phyloP scores from a whole-genome alignment of 2,797 vertebrate species.

The Dromococcyx pavoninus region DNA sequence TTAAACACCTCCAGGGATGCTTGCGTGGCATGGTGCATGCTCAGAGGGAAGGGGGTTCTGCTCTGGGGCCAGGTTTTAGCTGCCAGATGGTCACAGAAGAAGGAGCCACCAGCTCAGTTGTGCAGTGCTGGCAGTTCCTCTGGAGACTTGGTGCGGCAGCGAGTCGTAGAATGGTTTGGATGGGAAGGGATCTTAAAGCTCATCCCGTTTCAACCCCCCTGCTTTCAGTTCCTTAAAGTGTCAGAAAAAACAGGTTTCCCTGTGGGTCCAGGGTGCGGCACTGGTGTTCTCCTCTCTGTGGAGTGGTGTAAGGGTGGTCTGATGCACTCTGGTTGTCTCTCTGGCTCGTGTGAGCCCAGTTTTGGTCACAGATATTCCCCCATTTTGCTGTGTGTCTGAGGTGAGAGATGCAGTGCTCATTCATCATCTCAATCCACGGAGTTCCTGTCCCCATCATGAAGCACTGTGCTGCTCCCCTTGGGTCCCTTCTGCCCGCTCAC shows the following conservation, averaged over 20 bases:
- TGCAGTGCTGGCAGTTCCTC: background rate
- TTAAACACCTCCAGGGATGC: no score
- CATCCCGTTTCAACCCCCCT: no score
- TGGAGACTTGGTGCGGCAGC: background rate
- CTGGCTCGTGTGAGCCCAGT: background rate
- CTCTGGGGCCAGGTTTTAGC: background rate
- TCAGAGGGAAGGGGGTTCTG: fast-evolving
- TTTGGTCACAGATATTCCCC: background rate
- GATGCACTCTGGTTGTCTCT: background rate
- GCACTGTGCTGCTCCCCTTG: background rate
- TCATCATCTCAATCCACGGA: fast-evolving
- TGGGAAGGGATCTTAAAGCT: no score
- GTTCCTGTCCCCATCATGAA: background rate
- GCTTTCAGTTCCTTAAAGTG: no score
- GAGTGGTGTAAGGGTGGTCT: background rate
- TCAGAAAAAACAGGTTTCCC: background rate
- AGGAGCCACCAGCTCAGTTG: background rate
- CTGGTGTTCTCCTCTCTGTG: fast-evolving
- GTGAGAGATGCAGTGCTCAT: no score
- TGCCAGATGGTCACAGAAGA: background rate
- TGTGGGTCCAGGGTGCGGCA: fast-evolving
- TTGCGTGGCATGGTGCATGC: background rate
- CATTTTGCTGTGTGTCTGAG: fast-evolving
- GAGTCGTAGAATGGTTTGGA: no score
- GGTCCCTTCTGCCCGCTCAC: background rate